phyloP scores from a whole-genome alignment of 2,888 invertebrate species.

The Orthonychiurus folsomi region DNA sequence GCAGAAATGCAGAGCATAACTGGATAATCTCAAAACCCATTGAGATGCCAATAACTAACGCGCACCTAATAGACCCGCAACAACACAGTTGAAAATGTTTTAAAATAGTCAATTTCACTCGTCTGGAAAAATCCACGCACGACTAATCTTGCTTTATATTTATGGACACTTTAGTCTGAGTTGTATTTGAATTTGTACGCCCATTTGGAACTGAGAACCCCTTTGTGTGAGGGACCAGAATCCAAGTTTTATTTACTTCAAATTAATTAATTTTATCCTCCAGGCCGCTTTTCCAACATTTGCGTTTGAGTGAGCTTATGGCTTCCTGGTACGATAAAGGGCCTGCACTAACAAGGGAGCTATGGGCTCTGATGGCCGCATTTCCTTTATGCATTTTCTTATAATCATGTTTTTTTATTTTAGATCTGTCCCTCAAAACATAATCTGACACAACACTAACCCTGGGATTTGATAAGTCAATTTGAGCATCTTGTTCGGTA shows the following conservation, averaged over 20 bases:
- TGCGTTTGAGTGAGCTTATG: neutral
- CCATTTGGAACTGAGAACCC: slow-evolving; percentile 15
- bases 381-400: neutral
- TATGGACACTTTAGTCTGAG: neutral
- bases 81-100: slow-evolving; percentile 23
- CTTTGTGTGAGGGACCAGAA: slow-evolving; percentile 13
- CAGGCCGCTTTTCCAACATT: slow-evolving; percentile 24
- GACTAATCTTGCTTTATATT: slow-evolving; percentile 21
- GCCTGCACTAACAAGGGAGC: neutral
- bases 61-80: slow-evolving; percentile 22
- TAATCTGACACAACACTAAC: neutral
- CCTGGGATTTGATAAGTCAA: too few relatives aligned
- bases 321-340: slow-evolving; percentile 3
- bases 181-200: slow-evolving; percentile 15
- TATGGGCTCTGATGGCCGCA: too few relatives aligned
- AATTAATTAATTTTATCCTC: slow-evolving; percentile 14
- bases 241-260: slow-evolving; percentile 11
- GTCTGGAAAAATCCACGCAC: slow-evolving; percentile 17
- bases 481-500: too few relatives aligned
- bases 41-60: too few relatives aligned
- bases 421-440: neutral
- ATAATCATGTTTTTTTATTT: neutral
- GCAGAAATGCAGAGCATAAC: slow-evolving; percentile 31
- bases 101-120: slow-evolving; percentile 18
- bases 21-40: slow-evolving; percentile 26